These are phyloP conservation scores for Chaetura pelagica DNA, from an alignment of 2,113 vertebrate genomes.

Conservation along the genomic window DNA sequence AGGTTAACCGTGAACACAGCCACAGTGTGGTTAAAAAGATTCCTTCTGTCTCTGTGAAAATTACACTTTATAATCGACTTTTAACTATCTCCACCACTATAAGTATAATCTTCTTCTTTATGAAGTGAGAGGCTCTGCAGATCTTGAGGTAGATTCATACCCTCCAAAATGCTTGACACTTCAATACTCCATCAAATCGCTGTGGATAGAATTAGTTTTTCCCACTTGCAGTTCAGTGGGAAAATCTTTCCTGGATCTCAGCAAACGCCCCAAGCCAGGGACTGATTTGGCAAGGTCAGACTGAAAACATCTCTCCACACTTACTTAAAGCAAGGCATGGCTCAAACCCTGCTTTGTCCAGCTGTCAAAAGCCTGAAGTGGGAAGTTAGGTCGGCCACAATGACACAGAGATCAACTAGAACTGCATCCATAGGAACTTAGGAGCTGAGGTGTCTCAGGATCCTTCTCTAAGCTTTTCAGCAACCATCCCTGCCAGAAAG, in stretches of 20 bases:
- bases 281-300: conserved; percentile 48
- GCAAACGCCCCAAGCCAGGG: background rate
- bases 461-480: conserved; percentile 54
- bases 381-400: background rate
- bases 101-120: background rate
- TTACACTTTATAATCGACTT: background rate
- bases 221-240: conserved; percentile 16
- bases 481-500: conserved; percentile 35
- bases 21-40: background rate
- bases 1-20: background rate
- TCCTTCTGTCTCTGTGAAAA: background rate
- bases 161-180: background rate
- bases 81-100: background rate
- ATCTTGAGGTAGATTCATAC: background rate
- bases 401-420: background rate
- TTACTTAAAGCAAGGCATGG: background rate
- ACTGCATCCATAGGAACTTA: background rate
- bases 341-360: conserved; percentile 55
- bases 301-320: conserved; percentile 52
- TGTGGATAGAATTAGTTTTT: conserved; percentile 8
- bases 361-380: conserved; percentile 51
- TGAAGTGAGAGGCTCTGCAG: background rate
- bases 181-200: background rate
- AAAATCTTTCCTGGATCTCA: conserved; percentile 38
- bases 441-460: conserved; percentile 5